Conservation (phyloP, 1,140 invertebrate species). For the Leptinotarsa lineolata region DNA sequence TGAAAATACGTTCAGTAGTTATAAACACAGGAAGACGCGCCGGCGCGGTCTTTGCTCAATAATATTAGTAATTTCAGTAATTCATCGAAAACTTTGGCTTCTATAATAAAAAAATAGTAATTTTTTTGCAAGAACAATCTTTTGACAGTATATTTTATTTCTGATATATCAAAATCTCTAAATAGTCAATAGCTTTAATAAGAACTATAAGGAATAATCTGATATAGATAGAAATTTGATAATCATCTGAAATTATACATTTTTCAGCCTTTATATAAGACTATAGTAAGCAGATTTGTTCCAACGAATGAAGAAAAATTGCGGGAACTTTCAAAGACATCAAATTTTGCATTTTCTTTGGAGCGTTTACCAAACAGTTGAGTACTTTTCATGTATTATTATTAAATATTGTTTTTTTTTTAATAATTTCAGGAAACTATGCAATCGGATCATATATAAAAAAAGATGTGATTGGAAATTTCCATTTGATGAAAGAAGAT, state of each 20-base stretch:
- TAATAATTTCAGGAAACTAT: slow-evolving; percentile 50
- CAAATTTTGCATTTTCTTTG: slow-evolving; percentile 39
- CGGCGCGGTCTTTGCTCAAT: too few species aligned
- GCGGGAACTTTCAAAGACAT: slow-evolving; percentile 29
- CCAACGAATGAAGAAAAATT: slow-evolving; percentile 33
- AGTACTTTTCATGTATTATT: not conserved
- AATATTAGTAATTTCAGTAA: too few species aligned
- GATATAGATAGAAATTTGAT: too few species aligned
- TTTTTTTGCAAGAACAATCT: too few species aligned
- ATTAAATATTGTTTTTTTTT: not conserved
- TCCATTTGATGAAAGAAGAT: slow-evolving; percentile 61
- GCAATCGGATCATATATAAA: slow-evolving; percentile 63
- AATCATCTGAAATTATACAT: not conserved
- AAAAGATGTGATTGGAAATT: slow-evolving; percentile 57
- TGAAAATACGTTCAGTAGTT: too few species aligned
- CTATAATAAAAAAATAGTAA: too few species aligned
- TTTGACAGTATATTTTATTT: too few species aligned
- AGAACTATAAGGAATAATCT: too few species aligned
- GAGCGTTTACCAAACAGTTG: slow-evolving; percentile 44
- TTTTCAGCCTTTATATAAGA: slow-evolving; percentile 31
- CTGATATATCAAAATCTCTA: too few species aligned
- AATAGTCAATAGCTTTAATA: too few species aligned
- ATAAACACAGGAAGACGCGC: too few species aligned
- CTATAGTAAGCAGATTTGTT: slow-evolving; percentile 37
- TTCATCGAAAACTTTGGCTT: too few species aligned